Evolutionary conservation across 2,888 invertebrate species (phyloP).

Genomic region (Acanthosoma haemorrhoidale): DNA sequence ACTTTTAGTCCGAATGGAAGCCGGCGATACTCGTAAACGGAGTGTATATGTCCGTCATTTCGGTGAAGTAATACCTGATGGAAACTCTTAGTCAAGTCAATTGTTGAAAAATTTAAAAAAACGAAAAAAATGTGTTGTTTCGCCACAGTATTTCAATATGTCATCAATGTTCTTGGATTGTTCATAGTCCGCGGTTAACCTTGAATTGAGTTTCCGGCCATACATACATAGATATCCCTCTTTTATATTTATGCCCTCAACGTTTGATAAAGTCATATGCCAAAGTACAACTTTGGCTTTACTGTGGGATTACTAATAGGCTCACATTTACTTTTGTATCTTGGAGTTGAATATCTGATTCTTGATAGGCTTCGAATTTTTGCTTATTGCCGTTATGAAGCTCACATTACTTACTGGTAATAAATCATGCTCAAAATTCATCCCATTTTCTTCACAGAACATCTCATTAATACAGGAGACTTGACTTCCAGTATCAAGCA

Average conservation of each 20-base stretch:
- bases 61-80: background rate
- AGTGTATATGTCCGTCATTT: too few species aligned
- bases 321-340: too few species aligned
- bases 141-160: background rate
- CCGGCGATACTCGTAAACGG: background rate
- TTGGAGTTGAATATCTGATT: too few species aligned
- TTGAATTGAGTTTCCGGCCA: background rate
- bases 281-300: too few species aligned
- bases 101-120: too few species aligned
- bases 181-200: background rate
- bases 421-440: background rate
- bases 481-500: background rate
- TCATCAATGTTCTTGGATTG: background rate
- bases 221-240: background rate
- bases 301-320: too few species aligned
- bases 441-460: background rate
- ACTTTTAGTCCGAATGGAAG: background rate
- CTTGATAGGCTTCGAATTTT: too few species aligned
- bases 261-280: too few species aligned
- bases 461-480: background rate
- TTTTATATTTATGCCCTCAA: background rate
- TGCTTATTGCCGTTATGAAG: too few species aligned
- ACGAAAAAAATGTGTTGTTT: background rate
- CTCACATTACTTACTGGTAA: background rate
- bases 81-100: too few species aligned